A percentile compares a stretch with the other conserved stretches of the same genome.
Conservation (phyloP, 2,113 vertebrate species). For the Phalacrocorax brasilianus region DNA sequence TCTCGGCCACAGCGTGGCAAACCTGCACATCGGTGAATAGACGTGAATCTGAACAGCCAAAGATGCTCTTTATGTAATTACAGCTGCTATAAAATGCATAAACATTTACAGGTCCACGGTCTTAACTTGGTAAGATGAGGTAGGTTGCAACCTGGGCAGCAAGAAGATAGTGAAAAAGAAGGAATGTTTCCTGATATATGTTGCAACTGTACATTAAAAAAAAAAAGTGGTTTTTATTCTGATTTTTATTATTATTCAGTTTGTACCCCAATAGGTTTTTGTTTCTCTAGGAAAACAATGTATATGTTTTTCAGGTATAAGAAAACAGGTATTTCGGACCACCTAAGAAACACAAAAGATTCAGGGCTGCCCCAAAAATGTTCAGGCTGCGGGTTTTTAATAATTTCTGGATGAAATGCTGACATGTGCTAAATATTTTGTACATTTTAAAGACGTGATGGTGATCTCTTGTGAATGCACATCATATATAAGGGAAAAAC, state of each 20-base stretch:
- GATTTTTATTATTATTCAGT: background rate
- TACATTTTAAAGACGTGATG: background rate
- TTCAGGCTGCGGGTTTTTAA: accelerated
- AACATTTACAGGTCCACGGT: background rate
- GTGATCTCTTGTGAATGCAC: background rate
- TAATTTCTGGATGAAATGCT: background rate
- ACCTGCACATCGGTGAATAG: accelerated
- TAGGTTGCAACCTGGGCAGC: background rate
- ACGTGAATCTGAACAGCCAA: background rate
- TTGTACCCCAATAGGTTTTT: background rate
- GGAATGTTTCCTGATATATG: background rate
- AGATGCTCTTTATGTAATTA: background rate
- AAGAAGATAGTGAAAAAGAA: background rate
- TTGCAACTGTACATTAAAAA: background rate
- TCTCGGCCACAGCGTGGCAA: accelerated
- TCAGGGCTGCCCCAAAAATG: background rate
- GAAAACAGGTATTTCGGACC: background rate
- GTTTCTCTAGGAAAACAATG: background rate
- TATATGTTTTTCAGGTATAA: background rate
- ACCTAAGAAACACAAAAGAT: background rate
- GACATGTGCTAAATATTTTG: background rate
- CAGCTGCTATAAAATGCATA: background rate
- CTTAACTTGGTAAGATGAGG: background rate
- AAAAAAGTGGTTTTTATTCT: background rate
- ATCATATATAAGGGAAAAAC: background rate